Conservation (phyloP, 2,888 invertebrate species). For the Agrilus mali region DNA sequence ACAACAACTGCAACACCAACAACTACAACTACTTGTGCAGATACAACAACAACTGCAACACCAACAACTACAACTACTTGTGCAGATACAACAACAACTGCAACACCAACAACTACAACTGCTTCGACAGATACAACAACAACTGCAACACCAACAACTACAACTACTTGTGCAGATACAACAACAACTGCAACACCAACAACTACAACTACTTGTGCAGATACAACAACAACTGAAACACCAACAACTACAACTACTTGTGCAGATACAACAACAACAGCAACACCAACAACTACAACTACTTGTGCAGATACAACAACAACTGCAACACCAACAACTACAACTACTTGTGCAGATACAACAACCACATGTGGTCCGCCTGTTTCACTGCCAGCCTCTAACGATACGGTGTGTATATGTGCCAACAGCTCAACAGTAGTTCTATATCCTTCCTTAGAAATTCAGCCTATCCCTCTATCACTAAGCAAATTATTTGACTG, state of each 20-base stretch:
- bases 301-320: background rate
- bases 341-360: background rate
- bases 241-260: conserved; percentile 1
- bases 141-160: background rate
- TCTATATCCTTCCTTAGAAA: background rate
- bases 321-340: background rate
- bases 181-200: background rate
- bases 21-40: too few species aligned
- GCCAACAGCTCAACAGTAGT: background rate
- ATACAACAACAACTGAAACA: background rate
- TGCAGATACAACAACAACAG: background rate
- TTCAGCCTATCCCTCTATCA: background rate
- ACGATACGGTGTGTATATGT: too few species aligned
- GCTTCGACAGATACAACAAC: too few species aligned
- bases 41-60: too few species aligned
- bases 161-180: background rate
- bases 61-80: conserved; percentile 1
- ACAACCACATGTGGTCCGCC: background rate
- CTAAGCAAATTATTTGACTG: too few species aligned
- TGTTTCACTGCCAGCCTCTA: too few species aligned
- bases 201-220: background rate
- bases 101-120: background rate
- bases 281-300: background rate
- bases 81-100: background rate
- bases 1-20: background rate